Base-by-base conservation (phyloP, 1,140 invertebrate species). In the Leptopilina boulardi region DNA sequence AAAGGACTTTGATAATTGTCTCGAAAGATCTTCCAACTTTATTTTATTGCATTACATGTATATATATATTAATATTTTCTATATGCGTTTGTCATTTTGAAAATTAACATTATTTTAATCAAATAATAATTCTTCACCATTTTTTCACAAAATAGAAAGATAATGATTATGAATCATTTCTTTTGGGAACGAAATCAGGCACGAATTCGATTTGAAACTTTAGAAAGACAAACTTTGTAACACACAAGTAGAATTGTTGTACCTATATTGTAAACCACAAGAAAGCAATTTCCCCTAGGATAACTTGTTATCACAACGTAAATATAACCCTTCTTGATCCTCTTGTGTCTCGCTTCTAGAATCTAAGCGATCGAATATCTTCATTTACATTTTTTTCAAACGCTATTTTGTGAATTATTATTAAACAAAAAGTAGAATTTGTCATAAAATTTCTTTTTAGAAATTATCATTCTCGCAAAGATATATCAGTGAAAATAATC, bases 1-100 rank as follows among this genome's bases (percentile, higher is more conserved):
- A 66, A 56, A 38, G 34, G 34, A 38, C 71, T 80, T 83, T 83
- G 76, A 79, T 80, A 74, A 77, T 59, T 54, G 76, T 81, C 77
- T 80, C 74, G 80, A 81, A 72, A 79, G 77, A 81, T 73, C 77
- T 56, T 13, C 70, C 78, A 77, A 77, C 74, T 59, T 77, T 54
- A 18, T 19, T 19, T 9, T 10, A 8, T 10, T 8, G 5, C 18
- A 10, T 1, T n/a, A 2, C 0, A 54, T 19, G 8, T 19, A 8
- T 4, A 6, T 54, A 18, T 1, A 0, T 54, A n/a, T n/a, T 54
- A n/a, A 54, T 18, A 18, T 18, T 21, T 18, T 54, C n/a, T 19
- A 54, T 18, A 54, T 18, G 8, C 19, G 18, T 4, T 34, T 34
- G n/a, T n/a, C n/a, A n/a, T n/a, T n/a, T n/a, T n/a, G n/a, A n/a